Base-by-base conservation (phyloP, 1,140 invertebrate genomes). In the Scaptomyza graminum region DNA sequence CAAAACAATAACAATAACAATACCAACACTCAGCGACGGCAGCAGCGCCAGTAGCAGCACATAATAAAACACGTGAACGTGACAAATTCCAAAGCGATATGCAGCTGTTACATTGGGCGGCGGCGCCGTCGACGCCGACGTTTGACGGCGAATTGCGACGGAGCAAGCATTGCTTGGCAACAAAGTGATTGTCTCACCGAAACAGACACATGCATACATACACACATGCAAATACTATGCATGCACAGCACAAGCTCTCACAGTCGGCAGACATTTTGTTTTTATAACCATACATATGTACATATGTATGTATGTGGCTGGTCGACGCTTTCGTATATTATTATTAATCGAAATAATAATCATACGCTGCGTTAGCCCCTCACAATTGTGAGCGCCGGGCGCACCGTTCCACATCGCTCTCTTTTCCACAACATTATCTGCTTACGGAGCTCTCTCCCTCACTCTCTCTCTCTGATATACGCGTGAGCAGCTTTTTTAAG, bases 41-140 rank as follows among this genome's bases (percentile, higher is more conserved):
- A 62, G 39, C 46, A 61, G 43, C 69, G 43, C 11, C 57, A 44
- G 52, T 49, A 37, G 49, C 54, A 64, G 80, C 74, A 82, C 76
- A 87, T 57, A 87, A 87, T 82, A 82, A 87, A 88, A 83, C 82
- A 87, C 82, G 82, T 87, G 82, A 87, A 87, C 82, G 82, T 87
- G 82, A 87, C 82, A 88, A 87, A 87, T 87, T 88, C 79, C 82
- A 82, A 88, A 88, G 65, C 67, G 47, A 82, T 60, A 52, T 61
- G 62, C 66, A 64, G 56, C 67, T 69, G 65, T 74, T 74, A 69
- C 70, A 74, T 69, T 76, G 77, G 82, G 82, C 82, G 82, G 77
- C 82, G 74, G 69, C 69, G 46, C 25, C 15, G 46, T 31, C 56
- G 46, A 16, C 59, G 59, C 31, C 31, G 8, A 34, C 60, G 47